Base-by-base conservation (phyloP, 30 jellyfish, hydroid and myxozoan genomes). In the Aurelia aurita complex sp. Pacific region DNA sequence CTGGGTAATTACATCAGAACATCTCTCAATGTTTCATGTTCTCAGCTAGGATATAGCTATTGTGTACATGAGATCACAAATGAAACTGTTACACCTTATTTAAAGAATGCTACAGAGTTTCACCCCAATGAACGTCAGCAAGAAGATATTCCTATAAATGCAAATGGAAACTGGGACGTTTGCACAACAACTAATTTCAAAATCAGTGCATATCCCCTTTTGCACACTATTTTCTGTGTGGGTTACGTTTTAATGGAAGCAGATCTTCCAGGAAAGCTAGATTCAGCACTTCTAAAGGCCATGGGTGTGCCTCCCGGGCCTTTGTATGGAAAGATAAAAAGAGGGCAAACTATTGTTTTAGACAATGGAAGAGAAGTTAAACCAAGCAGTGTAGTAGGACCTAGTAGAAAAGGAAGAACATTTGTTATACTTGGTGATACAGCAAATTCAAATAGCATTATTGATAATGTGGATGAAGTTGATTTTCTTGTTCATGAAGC, bases 221-320 rank as follows among this genome's bases (percentile, higher is more conserved):
- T 18, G 42, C 98, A 92, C 55, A 66, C 91, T 18, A 75, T 87
- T 10, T 89, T 88, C 18, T 92, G 97, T 69, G 89, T 87, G 46
- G 98, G 98, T 17, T 92, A 33, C 77, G 96, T 92, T 15, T 63
- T 92, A 36, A 67, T 65, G 34, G 98, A 92, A 62, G 77, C 83
- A 57, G 83, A 83, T 40, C 64, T 87, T 29, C 97, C 98, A 1
- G 98, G 98, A 61, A 89, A 92, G 46, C 90, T 92, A 38, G 96
- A 92, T 77, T 96, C 91, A 73, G 67, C 50, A 16, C 42, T 84
- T 55, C 80, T 92, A 10, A 87, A 75, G 77, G 60, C 87, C 40
- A 81, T 19, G 36, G 98, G 98, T 5, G 71, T 92, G 5, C 84
- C 92, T 2, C 96, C 98, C 3, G 98, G 98, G 15, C 98, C 98